Evolutionary conservation across 2,113 vertebrate genomes (phyloP), one percentile per base, ranked within the genome.

Genomic region (Sinocyclocheilus grahami): DNA sequence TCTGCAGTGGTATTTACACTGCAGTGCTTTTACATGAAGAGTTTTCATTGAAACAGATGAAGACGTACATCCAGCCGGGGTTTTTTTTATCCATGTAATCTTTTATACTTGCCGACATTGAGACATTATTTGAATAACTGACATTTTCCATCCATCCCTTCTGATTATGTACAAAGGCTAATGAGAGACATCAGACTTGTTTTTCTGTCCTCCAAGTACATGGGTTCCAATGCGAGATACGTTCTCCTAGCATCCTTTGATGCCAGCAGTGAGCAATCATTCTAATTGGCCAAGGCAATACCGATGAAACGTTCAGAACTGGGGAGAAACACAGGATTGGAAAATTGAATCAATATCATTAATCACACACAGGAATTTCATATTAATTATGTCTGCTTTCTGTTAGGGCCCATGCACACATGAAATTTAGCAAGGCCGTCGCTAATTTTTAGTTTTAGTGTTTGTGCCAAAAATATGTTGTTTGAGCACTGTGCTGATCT

Each of bases 271-370:
- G 86, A 94, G 91, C 93, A 95, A 95, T 95, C 94, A 95, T 91
- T 90, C 87, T 94, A 95, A 95, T 95, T 95, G 91, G 78, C 93
- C 93, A 91, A 94, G 93, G 93, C 93, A 95, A 94, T 89, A 80
- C 91, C 91, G 92, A 94, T 93, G 92, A 95, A 94, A 94, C 92
- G 93, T 92, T 92, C 89, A 88, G 67, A 67, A 71, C 53, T 67
- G 51, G 90, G 91, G 90, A 92, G 93, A 93, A 94, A 94, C 89
- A 92, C 88, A 86, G 87, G 86, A 92, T 92, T 91, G 92, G 93
- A 93, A 94, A 95, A 93, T 91, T 92, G 90, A 94, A 94, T 95
- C 93, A 94, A 95, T 94, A 93, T 94, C 93, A 95, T 95, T 93
- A 95, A 95, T 95, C 94, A 95, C 87, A 77, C 86, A 65, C 90